A percentile compares a stretch with the other conserved stretches of the same genome.
phyloP scores from a whole-genome alignment of 2,113 vertebrate species.

The Philantomba maxwellii region DNA sequence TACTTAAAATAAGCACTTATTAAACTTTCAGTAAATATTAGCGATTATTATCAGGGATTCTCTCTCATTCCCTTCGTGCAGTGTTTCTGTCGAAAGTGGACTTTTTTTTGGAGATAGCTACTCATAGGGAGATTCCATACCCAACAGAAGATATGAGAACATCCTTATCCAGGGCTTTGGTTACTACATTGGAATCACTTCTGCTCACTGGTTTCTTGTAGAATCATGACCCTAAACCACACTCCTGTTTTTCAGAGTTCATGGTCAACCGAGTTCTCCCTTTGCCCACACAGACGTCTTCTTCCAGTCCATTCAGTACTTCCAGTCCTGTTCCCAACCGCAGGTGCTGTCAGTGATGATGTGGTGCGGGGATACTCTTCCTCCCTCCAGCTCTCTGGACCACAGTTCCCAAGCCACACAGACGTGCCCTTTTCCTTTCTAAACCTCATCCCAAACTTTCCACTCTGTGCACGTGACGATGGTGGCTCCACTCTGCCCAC shows the following conservation, averaged over 20 bases:
- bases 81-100: not conserved
- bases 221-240: not conserved
- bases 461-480: not conserved
- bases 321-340: not conserved
- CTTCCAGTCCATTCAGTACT: not conserved
- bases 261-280: not conserved
- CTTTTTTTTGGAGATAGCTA: not conserved
- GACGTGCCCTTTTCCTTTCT: not conserved
- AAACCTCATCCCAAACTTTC: not conserved
- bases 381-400: not conserved
- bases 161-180: not conserved
- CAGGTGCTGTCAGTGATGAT: not conserved
- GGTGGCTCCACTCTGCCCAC: not conserved
- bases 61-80: not conserved
- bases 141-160: not conserved
- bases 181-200: not conserved
- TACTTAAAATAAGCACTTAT: not conserved
- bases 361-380: not conserved
- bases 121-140: not conserved
- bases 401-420: not conserved
- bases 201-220: not conserved
- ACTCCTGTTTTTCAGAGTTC: not conserved
- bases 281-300: not conserved
- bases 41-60: not conserved
- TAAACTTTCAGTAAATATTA: not conserved